Percentiles rank a stretch among this genome's conserved stretches.
phyloP scores from a whole-genome alignment of 2,888 invertebrate genomes.

The Belgica antarctica region DNA sequence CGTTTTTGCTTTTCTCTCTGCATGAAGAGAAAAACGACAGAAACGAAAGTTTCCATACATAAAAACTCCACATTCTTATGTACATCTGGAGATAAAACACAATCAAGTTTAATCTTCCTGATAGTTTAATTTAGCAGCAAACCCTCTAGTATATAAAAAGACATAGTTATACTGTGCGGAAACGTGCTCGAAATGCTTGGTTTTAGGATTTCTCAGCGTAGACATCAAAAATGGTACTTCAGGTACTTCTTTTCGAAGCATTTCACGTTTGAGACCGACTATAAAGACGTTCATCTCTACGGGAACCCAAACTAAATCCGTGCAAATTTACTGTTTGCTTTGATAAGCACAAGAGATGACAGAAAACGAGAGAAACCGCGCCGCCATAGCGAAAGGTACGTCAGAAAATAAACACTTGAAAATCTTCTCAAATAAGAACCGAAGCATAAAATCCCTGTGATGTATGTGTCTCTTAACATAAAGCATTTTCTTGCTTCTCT shows the following conservation, averaged over 20 bases:
- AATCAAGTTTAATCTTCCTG: constrained; percentile 22
- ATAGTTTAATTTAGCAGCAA: constrained; percentile 4
- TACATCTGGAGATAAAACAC: constrained; percentile 4
- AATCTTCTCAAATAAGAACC: neutral
- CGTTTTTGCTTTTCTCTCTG: neutral
- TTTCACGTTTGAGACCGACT: neutral
- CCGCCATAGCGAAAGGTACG: neutral
- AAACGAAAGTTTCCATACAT: neutral
- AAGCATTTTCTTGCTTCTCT: neutral
- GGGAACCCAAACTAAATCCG: neutral
- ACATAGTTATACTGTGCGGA: too few species aligned
- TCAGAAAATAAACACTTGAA: constrained; percentile 22
- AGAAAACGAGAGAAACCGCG: neutral
- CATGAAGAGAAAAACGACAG: neutral
- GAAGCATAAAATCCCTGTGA: constrained; percentile 20
- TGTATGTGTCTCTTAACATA: constrained; percentile 1
- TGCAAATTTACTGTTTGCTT: constrained; percentile 7
- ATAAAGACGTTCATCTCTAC: neutral
- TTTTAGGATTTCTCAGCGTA: neutral
- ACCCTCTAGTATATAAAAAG: neutral
- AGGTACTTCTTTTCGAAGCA: too few species aligned
- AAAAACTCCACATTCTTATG: neutral
- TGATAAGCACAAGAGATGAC: neutral
- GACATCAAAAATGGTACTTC: neutral
- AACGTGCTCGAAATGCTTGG: neutral